phyloP scores from a whole-genome alignment of 1,140 invertebrate species.

The Dendrolimus kikuchii region DNA sequence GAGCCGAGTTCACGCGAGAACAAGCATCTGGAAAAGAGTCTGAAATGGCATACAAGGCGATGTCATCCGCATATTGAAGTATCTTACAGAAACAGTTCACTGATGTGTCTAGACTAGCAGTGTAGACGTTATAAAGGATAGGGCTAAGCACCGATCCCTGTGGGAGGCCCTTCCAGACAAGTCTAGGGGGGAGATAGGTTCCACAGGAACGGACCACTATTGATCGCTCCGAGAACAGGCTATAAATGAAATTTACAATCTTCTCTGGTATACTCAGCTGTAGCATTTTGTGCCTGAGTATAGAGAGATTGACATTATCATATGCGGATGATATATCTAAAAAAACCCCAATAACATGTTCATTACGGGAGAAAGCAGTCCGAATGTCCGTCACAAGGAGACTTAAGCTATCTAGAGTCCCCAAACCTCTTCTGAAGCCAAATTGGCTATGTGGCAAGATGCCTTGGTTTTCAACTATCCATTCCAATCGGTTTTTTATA shows the following conservation, averaged over 20 bases:
- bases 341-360: neutral
- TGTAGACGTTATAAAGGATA: no score
- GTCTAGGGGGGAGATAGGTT: neutral
- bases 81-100: neutral
- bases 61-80: neutral
- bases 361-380: no score
- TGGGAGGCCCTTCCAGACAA: neutral
- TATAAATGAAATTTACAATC: neutral
- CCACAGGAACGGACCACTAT: neutral
- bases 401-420: neutral
- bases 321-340: constrained; percentile 14
- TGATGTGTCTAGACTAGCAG: neutral
- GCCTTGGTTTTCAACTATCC: constrained; percentile 12
- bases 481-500: constrained; percentile 14
- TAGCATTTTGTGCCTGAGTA: constrained; percentile 11
- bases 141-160: no score
- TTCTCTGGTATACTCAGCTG: constrained; percentile 9
- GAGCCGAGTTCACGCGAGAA: neutral
- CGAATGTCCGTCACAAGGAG: no score
- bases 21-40: neutral
- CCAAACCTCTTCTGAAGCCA: constrained; percentile 1
- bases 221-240: neutral
- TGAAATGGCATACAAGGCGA: neutral
- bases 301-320: constrained; percentile 11
- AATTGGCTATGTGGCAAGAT: constrained; percentile 7